Percentiles rank a stretch among this genome's conserved stretches.
Evolutionary conservation across 2,888 invertebrate genomes (phyloP).

Genomic region (Seira sanloemensis): DNA sequence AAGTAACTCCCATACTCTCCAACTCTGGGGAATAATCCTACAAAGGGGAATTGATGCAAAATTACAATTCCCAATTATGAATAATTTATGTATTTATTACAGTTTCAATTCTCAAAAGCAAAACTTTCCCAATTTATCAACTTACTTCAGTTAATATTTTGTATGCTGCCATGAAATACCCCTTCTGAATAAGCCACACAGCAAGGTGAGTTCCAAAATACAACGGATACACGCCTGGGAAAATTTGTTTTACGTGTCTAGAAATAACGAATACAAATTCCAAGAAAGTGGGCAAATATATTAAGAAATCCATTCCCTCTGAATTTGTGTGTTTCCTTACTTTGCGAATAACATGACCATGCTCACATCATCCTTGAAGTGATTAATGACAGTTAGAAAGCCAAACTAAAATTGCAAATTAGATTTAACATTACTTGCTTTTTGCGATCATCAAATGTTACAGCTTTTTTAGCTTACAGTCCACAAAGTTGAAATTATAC

Average conservation of each 20-base stretch:
- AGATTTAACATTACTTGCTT: neutral
- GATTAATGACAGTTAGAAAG: constrained; percentile 50
- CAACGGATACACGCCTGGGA: too few relatives aligned
- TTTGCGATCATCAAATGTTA: neutral
- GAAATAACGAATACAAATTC: too few relatives aligned
- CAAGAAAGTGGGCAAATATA: too few relatives aligned
- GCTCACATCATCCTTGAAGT: constrained; percentile 38
- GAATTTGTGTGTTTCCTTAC: constrained; percentile 21
- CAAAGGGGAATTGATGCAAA: too few relatives aligned
- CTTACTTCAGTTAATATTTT: constrained; percentile 19
- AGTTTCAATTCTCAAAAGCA: too few relatives aligned
- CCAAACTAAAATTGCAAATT: constrained; percentile 42
- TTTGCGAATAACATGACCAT: constrained; percentile 36
- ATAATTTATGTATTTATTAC: too few relatives aligned
- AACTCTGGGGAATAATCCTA: too few relatives aligned
- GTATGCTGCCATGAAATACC: constrained; percentile 45
- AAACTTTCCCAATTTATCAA: too few relatives aligned
- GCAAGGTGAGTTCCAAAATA: constrained; percentile 58
- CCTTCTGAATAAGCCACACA: constrained; percentile 66
- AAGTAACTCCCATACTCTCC: too few relatives aligned
- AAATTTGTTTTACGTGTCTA: too few relatives aligned
- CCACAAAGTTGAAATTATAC: constrained; percentile 33
- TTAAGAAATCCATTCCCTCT: too few relatives aligned
- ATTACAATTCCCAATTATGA: too few relatives aligned
- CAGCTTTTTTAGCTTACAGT: constrained; percentile 32